Evolutionary conservation across 2,888 invertebrate species (phyloP), one percentile per base, ranked within the genome.

Genomic region (Phorcus lineatus): DNA sequence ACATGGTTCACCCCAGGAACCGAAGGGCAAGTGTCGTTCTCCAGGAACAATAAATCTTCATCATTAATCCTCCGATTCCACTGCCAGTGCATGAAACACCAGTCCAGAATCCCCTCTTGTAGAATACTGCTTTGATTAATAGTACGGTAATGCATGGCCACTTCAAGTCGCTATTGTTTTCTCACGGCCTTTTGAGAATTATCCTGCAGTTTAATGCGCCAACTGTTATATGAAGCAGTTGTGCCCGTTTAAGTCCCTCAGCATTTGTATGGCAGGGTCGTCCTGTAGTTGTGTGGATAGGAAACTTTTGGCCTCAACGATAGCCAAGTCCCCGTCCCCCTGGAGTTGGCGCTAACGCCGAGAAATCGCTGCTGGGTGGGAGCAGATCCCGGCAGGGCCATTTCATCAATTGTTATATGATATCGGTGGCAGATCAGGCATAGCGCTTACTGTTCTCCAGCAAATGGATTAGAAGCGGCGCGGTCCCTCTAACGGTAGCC

Each of bases 181-280:
- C 62, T 62, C 62, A 62, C 62, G 62, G 62, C 24, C 17, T 7
- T 28, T 4, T 24, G 62, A 24, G 28, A 24, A 62, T 62, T 62
- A 62, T 28, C 28, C 62, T 28, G 28, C 28, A 62, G 24, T 62
- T 24, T 24, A 62, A 62, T 28, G 62, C 62, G 62, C 62, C 62
- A 62, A 62, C 62, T 62, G 62, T 28, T 24, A 57, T 57, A 62
- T 62, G 62, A 62, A 62, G 28, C 62, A 62, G 62, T 62, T 62
- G 28, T 17, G 47, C 4, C 11, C 47, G 7, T 3, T 7, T 36
- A 3, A 36, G 4, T 4, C 1, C 47, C 13, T 47, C 13, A 47
- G 11, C 47, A 47, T 47, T 47, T 47, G 13, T 13, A 62, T 62
- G 9, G 16, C 24, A 28, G 62, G 62, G 62, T 17, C 62, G n/a